Percentiles rank a stretch among this genome's conserved stretches.
phyloP scores from a whole-genome alignment of 2,888 invertebrate species.

The Gortyna flavago region DNA sequence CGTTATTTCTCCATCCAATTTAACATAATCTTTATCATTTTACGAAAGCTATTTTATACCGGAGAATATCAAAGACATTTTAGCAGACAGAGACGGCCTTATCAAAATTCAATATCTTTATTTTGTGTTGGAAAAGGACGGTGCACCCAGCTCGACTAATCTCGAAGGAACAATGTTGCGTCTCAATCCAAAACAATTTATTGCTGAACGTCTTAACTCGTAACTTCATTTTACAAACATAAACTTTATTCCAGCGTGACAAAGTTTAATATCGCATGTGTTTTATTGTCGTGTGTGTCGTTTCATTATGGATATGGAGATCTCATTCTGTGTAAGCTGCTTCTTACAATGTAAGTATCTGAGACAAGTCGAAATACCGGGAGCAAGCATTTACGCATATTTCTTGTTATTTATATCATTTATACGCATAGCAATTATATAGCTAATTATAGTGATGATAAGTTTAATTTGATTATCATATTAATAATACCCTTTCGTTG shows the following conservation, averaged over 20 bases:
- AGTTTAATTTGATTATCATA: conserved; percentile 67
- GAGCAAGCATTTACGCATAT: conserved; percentile 70
- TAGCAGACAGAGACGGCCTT: conserved; percentile 80
- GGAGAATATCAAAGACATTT: conserved; percentile 74
- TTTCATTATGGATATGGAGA: conserved; percentile 54
- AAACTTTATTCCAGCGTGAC: conserved; percentile 48
- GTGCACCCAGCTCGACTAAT: conserved; percentile 84
- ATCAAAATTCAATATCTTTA: conserved; percentile 89
- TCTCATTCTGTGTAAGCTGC: conserved; percentile 76
- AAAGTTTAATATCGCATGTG: conserved; percentile 65
- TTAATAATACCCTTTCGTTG: conserved; percentile 60
- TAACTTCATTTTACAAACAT: conserved; percentile 54
- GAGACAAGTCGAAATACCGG: conserved; percentile 74
- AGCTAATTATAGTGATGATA: conserved; percentile 71
- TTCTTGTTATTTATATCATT: conserved; percentile 55
- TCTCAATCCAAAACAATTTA: conserved; percentile 81
- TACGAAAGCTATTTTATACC: conserved; percentile 73
- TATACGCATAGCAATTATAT: conserved; percentile 64
- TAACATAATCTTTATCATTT: conserved; percentile 69
- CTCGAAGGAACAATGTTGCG: conserved; percentile 87
- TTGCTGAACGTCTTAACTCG: conserved; percentile 68
- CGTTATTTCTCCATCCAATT: conserved; percentile 60
- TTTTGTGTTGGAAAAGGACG: conserved; percentile 86
- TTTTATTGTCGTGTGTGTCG: conserved; percentile 48
- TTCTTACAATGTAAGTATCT: conserved; percentile 79